Evolutionary conservation across 2,888 invertebrate species (phyloP).

Genomic region (Idaea straminata): DNA sequence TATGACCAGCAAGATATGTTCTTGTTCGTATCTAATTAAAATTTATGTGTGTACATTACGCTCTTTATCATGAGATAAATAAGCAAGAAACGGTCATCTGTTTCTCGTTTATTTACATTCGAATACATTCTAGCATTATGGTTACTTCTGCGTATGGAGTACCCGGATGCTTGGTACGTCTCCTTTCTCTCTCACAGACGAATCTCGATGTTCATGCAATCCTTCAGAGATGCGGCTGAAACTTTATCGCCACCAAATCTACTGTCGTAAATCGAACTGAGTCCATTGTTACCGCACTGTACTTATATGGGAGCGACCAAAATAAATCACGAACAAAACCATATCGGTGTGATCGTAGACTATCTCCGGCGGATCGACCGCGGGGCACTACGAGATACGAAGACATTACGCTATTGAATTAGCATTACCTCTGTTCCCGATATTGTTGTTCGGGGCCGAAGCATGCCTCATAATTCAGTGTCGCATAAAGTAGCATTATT

Average conservation of each 20-base stretch:
- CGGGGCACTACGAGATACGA: constrained; percentile 62
- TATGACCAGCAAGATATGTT: constrained; percentile 47
- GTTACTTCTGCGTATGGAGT: not conserved
- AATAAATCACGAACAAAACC: constrained; percentile 78
- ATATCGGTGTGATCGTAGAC: constrained; percentile 74
- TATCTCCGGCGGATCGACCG: constrained; percentile 65
- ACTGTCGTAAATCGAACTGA: constrained; percentile 71
- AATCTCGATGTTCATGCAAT: not conserved
- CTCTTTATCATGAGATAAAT: constrained; percentile 38
- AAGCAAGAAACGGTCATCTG: constrained; percentile 16
- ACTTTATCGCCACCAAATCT: constrained; percentile 76
- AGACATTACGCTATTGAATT: constrained; percentile 77
- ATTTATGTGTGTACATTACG: constrained; percentile 51
- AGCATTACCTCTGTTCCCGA: constrained; percentile 73
- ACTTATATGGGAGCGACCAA: constrained; percentile 76
- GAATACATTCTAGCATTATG: constrained; percentile 17
- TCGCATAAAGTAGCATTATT: constrained; percentile 60
- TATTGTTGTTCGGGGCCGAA: constrained; percentile 49
- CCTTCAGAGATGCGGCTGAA: constrained; percentile 42
- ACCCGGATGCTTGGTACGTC: constrained; percentile 29
- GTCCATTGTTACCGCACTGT: constrained; percentile 71
- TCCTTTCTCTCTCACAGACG: not conserved
- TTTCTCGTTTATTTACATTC: constrained; percentile 36
- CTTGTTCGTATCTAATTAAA: constrained; percentile 53
- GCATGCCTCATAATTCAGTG: constrained; percentile 60